Evolutionary conservation across 2,888 invertebrate genomes (phyloP).

Genomic region (Drosophila paranaensis): DNA sequence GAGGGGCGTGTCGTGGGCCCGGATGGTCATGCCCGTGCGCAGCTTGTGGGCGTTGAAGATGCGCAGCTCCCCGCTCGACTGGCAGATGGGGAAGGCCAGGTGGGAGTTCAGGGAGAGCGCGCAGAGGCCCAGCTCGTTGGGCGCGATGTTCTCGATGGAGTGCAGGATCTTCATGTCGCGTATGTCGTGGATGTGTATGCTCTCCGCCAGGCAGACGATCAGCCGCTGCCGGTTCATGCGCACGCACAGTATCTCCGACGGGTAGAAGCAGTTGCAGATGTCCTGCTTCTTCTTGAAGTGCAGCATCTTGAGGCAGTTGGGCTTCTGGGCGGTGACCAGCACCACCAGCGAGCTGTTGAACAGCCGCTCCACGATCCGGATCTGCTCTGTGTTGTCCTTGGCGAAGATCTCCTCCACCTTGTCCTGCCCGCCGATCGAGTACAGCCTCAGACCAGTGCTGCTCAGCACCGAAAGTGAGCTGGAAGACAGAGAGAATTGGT

Average conservation of each 20-base stretch:
- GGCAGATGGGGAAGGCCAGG: constrained; percentile 83
- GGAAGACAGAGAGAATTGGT: background rate
- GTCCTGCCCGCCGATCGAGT: constrained; percentile 81
- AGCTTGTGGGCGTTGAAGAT: constrained; percentile 84
- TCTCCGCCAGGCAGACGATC: constrained; percentile 83
- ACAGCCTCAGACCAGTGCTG: constrained; percentile 81
- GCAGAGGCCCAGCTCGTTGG: constrained; percentile 83
- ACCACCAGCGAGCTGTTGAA: constrained; percentile 84
- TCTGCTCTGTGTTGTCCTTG: constrained; percentile 83
- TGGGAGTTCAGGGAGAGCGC: constrained; percentile 83
- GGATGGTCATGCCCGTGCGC: constrained; percentile 79
- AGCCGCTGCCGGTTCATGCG: constrained; percentile 84
- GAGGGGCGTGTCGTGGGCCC: constrained; percentile 83
- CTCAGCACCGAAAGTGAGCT: constrained; percentile 83
- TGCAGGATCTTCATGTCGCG: constrained; percentile 84
- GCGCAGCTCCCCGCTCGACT: constrained; percentile 82
- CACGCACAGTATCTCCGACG: constrained; percentile 83
- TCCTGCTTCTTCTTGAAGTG: constrained; percentile 85
- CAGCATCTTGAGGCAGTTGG: constrained; percentile 84
- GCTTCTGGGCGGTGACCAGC: constrained; percentile 83
- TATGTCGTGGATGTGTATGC: constrained; percentile 85
- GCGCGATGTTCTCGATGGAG: constrained; percentile 83
- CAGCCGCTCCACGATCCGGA: constrained; percentile 83
- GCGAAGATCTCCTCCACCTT: constrained; percentile 84
- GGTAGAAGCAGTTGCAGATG: constrained; percentile 84